These are phyloP conservation scores for Meloidogyne exigua DNA, from an alignment of 1,140 invertebrate species.

Conservation along the genomic window DNA sequence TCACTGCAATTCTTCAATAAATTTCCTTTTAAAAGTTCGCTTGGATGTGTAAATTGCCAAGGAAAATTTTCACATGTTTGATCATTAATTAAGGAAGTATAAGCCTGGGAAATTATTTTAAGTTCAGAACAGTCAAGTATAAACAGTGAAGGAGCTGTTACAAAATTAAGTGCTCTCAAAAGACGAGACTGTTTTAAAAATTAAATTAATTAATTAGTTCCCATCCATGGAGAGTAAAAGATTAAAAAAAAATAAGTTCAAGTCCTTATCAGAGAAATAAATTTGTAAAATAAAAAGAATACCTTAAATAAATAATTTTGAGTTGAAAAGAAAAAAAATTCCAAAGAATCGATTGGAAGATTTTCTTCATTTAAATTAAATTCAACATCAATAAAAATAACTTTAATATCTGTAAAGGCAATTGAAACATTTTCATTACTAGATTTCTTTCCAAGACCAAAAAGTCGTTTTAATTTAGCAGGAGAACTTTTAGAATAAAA, in stretches of 20 bases:
- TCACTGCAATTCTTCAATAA: conserved; percentile 21
- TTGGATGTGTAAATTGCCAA: conserved; percentile 28
- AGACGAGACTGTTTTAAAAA: conserved; percentile 28
- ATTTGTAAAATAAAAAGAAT: conserved; percentile 12
- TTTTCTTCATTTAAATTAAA: conserved; percentile 9
- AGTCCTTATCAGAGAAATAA: background rate
- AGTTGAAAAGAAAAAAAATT: conserved; percentile 18
- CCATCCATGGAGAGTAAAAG: too few species aligned
- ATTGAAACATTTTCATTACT: background rate
- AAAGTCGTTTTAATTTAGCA: conserved; percentile 33
- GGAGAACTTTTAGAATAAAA: conserved; percentile 29
- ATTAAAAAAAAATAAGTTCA: too few species aligned
- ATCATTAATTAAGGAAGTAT: conserved; percentile 13
- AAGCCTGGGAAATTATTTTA: conserved; percentile 25
- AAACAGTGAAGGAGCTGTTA: conserved; percentile 22
- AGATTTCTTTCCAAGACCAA: conserved; percentile 28
- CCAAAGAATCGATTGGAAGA: conserved; percentile 10
- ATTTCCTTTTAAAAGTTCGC: conserved; percentile 23
- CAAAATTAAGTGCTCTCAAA: conserved; percentile 28
- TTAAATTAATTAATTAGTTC: too few species aligned
- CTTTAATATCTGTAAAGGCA: background rate
- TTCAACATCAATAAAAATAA: conserved; percentile 25
- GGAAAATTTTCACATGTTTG: conserved; percentile 22
- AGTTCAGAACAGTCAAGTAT: conserved; percentile 27
- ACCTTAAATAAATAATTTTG: conserved; percentile 28